Evolutionary conservation across 2,888 invertebrate species (phyloP).

Genomic region (Cloeon dipterum): DNA sequence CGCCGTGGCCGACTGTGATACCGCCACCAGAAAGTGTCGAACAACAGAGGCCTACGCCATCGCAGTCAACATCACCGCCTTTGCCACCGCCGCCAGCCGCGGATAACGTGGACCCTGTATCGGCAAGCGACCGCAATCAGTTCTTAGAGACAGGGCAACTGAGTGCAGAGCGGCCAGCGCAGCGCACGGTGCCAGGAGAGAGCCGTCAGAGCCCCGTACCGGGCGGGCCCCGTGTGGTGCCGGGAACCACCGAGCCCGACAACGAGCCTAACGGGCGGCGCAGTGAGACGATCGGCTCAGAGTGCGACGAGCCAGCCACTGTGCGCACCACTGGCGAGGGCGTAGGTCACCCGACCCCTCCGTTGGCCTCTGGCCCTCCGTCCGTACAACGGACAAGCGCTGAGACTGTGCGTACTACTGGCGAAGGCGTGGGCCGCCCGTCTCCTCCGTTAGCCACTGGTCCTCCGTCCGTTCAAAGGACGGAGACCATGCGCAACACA

Average conservation of each 20-base stretch:
- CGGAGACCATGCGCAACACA: no score
- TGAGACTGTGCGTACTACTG: no score
- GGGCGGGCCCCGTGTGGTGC: slow-evolving; percentile 10
- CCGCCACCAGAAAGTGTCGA: neutral
- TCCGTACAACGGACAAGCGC: no score
- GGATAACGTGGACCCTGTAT: neutral
- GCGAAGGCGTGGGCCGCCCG: no score
- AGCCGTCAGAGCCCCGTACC: slow-evolving; percentile 15
- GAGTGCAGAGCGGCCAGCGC: slow-evolving; percentile 25
- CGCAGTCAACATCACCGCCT: neutral
- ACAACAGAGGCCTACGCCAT: no score
- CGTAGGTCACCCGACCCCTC: no score
- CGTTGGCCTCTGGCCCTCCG: no score
- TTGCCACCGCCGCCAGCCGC: neutral
- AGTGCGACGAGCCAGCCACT: slow-evolving; percentile 7
- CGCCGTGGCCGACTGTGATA: neutral
- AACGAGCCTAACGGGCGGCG: slow-evolving; percentile 8
- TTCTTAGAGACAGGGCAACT: slow-evolving; percentile 55
- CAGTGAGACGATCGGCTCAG: slow-evolving; percentile 13
- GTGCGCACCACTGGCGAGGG: no score
- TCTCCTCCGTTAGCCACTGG: no score
- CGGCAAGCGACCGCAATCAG: slow-evolving; percentile 42
- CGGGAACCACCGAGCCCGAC: slow-evolving; percentile 9
- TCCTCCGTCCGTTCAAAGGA: no score
- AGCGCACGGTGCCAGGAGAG: slow-evolving; percentile 19